These are phyloP conservation scores for Perca flavescens DNA, from an alignment of 2,113 vertebrate genomes.

Conservation along the genomic window DNA sequence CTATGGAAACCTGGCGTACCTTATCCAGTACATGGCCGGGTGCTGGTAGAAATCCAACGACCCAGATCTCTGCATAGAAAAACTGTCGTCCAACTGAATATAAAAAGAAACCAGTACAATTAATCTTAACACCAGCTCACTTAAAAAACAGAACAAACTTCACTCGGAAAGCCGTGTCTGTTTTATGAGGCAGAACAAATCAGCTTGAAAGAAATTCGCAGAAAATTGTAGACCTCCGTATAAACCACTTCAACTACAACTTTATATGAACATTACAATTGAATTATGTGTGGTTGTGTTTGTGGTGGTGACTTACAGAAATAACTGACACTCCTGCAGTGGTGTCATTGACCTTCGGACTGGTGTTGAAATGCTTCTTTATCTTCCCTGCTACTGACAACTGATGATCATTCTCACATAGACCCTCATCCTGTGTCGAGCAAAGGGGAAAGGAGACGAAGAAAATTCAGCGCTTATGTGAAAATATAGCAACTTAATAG, in stretches of 20 bases:
- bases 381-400: constrained; percentile 98
- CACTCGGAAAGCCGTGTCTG: neutral
- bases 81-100: constrained; percentile 99
- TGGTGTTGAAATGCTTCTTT: constrained; percentile 98
- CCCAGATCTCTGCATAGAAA: constrained; percentile 99
- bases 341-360: constrained; percentile 91
- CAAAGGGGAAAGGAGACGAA: neutral
- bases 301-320: constrained; percentile 89
- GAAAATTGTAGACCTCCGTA: neutral
- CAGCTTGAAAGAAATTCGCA: neutral
- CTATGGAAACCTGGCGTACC: constrained; percentile 90
- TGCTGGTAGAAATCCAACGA: constrained; percentile 99
- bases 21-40: constrained; percentile 99
- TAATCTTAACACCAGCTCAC: constrained; percentile 49
- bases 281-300: neutral
- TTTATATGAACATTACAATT: neutral
- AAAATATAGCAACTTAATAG: neutral
- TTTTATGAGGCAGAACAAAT: neutral
- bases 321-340: constrained; percentile 96
- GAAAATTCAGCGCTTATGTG: neutral
- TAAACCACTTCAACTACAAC: neutral
- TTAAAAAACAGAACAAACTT: neutral
- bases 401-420: constrained; percentile 95
- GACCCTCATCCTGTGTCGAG: constrained; percentile 90
- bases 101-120: constrained; percentile 88